Conservation (phyloP, 2,888 invertebrate species). For the Drosophila picticornis region DNA sequence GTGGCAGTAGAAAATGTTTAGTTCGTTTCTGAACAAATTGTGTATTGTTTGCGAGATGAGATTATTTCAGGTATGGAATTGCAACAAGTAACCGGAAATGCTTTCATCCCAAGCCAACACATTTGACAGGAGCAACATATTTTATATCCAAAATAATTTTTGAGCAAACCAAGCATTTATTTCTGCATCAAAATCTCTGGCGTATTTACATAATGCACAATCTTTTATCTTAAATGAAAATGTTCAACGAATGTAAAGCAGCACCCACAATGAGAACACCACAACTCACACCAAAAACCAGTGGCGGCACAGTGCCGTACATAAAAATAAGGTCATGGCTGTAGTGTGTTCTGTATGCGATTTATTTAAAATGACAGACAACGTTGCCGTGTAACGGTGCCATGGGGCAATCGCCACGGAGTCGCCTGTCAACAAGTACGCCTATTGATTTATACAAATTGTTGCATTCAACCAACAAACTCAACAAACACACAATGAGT, state of each 20-base stretch:
- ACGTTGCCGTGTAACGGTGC: slow-evolving; percentile 36
- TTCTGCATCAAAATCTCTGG: not conserved
- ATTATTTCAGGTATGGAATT: slow-evolving; percentile 45
- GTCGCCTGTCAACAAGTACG: slow-evolving; percentile 68
- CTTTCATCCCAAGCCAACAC: slow-evolving; percentile 26
- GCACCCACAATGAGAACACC: not conserved
- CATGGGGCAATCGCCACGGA: slow-evolving; percentile 20
- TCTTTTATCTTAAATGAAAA: slow-evolving; percentile 5
- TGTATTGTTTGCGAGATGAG: slow-evolving; percentile 35
- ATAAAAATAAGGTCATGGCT: slow-evolving; percentile 66
- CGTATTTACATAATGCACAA: not conserved
- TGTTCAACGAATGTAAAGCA: slow-evolving; percentile 7
- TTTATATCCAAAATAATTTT: not conserved
- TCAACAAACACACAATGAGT: slow-evolving; percentile 7
- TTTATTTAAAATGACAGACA: slow-evolving; percentile 40
- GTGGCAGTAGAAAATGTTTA: slow-evolving; percentile 30
- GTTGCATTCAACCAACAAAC: slow-evolving; percentile 39
- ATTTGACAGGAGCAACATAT: not conserved
- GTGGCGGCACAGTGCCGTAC: slow-evolving; percentile 65
- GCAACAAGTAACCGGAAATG: slow-evolving; percentile 36
- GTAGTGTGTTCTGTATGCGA: slow-evolving; percentile 28
- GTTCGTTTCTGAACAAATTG: slow-evolving; percentile 11
- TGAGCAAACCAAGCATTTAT: not conserved
- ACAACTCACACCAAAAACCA: not conserved
- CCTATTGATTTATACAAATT: slow-evolving; percentile 72